Evolutionary conservation across 2,797 vertebrate genomes (phyloP), one percentile per base, ranked within the genome.

Genomic region (Ispidina lecontei): DNA sequence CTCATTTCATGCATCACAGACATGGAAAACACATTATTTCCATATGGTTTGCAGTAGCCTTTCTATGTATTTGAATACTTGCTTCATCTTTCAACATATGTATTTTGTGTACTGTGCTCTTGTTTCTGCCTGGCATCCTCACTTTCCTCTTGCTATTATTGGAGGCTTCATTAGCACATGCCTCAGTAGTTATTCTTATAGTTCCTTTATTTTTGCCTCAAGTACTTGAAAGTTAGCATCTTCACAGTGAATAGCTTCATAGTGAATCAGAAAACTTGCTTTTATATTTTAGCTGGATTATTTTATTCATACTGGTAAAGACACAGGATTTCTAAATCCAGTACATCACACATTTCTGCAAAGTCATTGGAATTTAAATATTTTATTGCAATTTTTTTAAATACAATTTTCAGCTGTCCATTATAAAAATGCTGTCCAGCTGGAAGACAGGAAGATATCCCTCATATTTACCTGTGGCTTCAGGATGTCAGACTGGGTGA

Each of bases 401-500:
- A 75, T 29, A 52, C 7, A 1, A 1, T 70, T 94, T 86, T 87
- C 47, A 79, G 4, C 16, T 81, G 60, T 70, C 39, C 14, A 33
- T 11, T 58, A 29, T 44, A 33, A 67, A 74, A 64, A 44, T 35
- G 9, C 31, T 31, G n/a, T 69, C 39, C 47, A 23, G 13, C 11
- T 78, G 77, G 33, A 85, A 87, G 82, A 4, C 33, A 5, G 51
- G 25, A 13, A 49, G 33, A 3, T 41, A 52, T 72, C 35, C 29
- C 31, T 87, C 2, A 0, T 7, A 19, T 59, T 73, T 87, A 20
- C n/a, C 18, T 75, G 29, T 17, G 14, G 14, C 74, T 83, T 65
- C 3, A 10, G 33, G 43, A 29, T 56, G 17, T 43, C 55, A 72
- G 35, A 47, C 18, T 1, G 2, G 39, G 21, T 0, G 0, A 28